phyloP scores from a whole-genome alignment of 2,797 vertebrate species.

The Enteromius thamalakanensis region DNA sequence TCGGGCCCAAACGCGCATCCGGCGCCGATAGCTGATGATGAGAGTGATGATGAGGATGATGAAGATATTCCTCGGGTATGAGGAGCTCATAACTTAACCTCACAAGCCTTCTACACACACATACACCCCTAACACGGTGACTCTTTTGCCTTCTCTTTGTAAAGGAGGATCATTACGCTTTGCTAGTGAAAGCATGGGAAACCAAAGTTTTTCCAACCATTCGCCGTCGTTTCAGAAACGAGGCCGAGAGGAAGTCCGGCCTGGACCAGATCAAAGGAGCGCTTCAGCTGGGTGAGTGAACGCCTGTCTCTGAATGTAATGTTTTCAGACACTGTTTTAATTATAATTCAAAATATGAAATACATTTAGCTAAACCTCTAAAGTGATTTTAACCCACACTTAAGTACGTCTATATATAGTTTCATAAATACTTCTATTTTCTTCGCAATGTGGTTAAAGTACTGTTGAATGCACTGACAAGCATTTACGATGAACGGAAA shows the following conservation, averaged over 20 bases:
- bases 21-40: conserved; percentile 92
- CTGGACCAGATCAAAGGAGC: conserved; percentile 99
- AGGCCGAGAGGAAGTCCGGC: conserved; percentile 97
- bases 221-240: conserved; percentile 96
- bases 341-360: background rate
- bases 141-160: conserved; percentile 1
- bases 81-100: background rate
- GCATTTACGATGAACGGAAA: background rate
- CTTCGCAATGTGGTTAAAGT: background rate
- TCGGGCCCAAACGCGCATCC: conserved; percentile 94
- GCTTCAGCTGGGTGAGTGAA: conserved; percentile 88
- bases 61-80: conserved; percentile 92
- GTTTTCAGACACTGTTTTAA: background rate
- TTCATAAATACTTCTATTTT: background rate
- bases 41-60: conserved; percentile 95
- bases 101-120: background rate
- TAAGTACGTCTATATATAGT: background rate
- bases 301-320: background rate
- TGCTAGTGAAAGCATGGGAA: conserved; percentile 98
- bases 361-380: background rate
- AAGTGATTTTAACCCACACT: background rate
- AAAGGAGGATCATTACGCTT: conserved; percentile 96
- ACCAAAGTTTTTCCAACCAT: conserved; percentile 98
- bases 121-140: background rate
- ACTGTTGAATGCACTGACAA: background rate